Conservation (phyloP, 2,113 vertebrate species). For the Meleagris gallopavo region DNA sequence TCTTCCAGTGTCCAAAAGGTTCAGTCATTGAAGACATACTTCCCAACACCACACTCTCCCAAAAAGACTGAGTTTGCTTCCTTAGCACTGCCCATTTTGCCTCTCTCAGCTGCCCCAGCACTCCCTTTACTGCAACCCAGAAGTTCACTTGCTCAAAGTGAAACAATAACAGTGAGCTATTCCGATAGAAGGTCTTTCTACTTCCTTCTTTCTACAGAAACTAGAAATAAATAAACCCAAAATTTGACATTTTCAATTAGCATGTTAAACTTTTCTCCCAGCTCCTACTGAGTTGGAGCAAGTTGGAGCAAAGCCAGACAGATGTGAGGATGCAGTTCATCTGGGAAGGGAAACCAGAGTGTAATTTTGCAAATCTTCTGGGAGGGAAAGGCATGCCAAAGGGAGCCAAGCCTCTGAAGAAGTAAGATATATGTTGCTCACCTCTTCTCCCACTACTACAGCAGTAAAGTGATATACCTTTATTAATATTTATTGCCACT, state of each 20-base stretch:
- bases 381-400: slow-evolving; percentile 47
- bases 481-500: slow-evolving; percentile 61
- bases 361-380: slow-evolving; percentile 48
- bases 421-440: background rate
- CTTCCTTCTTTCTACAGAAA: slow-evolving; percentile 37
- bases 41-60: background rate
- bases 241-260: slow-evolving; percentile 66
- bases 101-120: background rate
- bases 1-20: background rate
- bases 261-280: slow-evolving; percentile 44
- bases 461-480: slow-evolving; percentile 13
- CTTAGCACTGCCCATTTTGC: background rate
- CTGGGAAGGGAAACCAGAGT: slow-evolving; percentile 41
- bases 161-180: background rate
- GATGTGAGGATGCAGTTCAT: slow-evolving; percentile 64
- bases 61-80: background rate
- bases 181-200: slow-evolving; percentile 40
- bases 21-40: background rate
- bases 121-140: background rate
- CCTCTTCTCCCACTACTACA: slow-evolving; percentile 38
- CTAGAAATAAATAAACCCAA: slow-evolving; percentile 51
- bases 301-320: slow-evolving; percentile 62
- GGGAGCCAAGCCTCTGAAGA: slow-evolving; percentile 58
- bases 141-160: background rate
- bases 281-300: slow-evolving; percentile 45